These are phyloP conservation scores for Pinctada fucata DNA, from an alignment of 2,888 invertebrate species.

Conservation along the genomic window DNA sequence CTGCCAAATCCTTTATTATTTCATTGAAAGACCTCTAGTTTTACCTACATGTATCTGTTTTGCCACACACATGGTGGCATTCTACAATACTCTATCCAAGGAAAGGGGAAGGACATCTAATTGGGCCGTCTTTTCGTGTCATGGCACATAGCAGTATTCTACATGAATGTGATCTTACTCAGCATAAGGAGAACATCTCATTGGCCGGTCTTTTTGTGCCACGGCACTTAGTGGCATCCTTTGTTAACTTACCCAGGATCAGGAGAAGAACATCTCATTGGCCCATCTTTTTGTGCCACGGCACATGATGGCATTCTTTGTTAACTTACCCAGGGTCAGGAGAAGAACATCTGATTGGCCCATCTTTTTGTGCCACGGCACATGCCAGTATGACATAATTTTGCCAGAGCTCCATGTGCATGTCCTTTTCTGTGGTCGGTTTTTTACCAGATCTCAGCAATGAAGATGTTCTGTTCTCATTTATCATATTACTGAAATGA, in stretches of 20 bases:
- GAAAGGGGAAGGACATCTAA: constrained; percentile 58
- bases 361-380: constrained; percentile 94
- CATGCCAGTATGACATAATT: constrained; percentile 98
- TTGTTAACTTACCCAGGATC: constrained; percentile 62
- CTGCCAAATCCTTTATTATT: no score
- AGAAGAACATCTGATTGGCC: constrained; percentile 78
- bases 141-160: constrained; percentile 88
- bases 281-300: no score
- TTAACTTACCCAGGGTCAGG: constrained; percentile 67
- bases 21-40: no score
- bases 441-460: constrained; percentile 89
- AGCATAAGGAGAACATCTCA: no score
- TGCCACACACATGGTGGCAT: no score
- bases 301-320: no score
- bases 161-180: no score
- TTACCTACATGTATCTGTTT: no score
- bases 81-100: constrained; percentile 53
- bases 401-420: constrained; percentile 97
- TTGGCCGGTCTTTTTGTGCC: constrained; percentile 91
- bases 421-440: constrained; percentile 91
- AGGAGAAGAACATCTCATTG: no score
- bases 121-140: no score
- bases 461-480: constrained; percentile 94
- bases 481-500: constrained; percentile 86
- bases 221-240: constrained; percentile 82